phyloP scores from a whole-genome alignment of 2,797 vertebrate species.

The Poecilia gillii region DNA sequence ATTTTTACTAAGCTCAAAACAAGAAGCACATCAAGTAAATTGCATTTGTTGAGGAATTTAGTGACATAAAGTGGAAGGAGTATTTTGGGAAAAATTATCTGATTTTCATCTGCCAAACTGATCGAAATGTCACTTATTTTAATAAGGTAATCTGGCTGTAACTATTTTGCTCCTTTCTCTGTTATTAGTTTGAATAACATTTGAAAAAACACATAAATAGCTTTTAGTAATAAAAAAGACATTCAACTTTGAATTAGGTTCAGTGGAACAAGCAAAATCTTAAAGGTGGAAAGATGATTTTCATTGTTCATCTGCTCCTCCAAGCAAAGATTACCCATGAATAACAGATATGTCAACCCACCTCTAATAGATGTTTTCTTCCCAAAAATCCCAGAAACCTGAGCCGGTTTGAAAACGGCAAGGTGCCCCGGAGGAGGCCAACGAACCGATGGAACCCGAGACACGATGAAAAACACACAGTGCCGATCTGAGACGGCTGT shows the following conservation, averaged over 20 bases:
- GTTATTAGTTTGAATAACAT: neutral
- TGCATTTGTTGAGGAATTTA: neutral
- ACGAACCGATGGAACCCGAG: constrained; percentile 41
- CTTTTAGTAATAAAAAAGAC: neutral
- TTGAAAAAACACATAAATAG: neutral
- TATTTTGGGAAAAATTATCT: neutral
- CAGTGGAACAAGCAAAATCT: neutral
- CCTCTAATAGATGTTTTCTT: constrained; percentile 23
- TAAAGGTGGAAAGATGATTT: neutral
- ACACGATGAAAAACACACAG: constrained; percentile 53
- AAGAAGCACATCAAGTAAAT: neutral
- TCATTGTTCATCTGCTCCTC: neutral
- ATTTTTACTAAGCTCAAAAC: neutral
- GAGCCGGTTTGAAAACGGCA: constrained; percentile 34
- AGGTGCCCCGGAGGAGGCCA: constrained; percentile 40
- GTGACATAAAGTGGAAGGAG: neutral
- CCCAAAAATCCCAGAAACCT: constrained; percentile 30
- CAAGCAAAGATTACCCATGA: neutral
- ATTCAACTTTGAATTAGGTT: neutral
- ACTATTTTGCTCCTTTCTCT: neutral
- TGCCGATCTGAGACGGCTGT: constrained; percentile 11
- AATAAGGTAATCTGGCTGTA: neutral
- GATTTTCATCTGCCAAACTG: neutral
- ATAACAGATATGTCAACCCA: neutral
- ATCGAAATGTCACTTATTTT: neutral